Conservation (phyloP, 2,797 vertebrate genomes). For the Myripristis murdjan region DNA sequence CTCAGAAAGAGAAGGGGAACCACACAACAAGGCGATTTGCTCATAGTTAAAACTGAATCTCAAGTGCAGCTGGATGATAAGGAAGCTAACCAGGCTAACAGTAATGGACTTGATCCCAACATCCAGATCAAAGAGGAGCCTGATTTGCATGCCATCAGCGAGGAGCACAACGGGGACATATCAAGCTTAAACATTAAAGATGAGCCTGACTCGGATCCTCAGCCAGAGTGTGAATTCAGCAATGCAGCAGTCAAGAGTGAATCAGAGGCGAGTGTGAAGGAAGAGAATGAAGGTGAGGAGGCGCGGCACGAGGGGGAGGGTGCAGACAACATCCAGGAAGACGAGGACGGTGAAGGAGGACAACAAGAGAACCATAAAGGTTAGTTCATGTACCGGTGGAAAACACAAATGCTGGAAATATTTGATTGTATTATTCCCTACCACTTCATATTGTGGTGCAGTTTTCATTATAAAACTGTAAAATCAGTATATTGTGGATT, state of each 20-base stretch:
- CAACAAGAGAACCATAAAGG: slow-evolving; percentile 53
- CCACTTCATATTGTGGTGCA: too few species aligned
- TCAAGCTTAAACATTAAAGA: slow-evolving; percentile 61
- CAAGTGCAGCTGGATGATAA: slow-evolving; percentile 25
- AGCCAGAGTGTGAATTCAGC: slow-evolving; percentile 27
- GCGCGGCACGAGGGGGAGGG: slow-evolving; percentile 31
- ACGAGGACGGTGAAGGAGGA: slow-evolving; percentile 30
- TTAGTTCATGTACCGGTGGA: slow-evolving; percentile 17
- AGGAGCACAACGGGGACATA: slow-evolving; percentile 29
- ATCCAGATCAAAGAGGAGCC: slow-evolving; percentile 80
- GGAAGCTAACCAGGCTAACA: slow-evolving; percentile 8
- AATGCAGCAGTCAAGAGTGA: slow-evolving; percentile 71
- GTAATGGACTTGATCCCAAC: slow-evolving; percentile 32
- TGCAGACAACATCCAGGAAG: slow-evolving; percentile 9
- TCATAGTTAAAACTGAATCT: slow-evolving; percentile 50
- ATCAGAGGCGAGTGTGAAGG: slow-evolving; percentile 43
- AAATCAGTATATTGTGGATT: too few species aligned
- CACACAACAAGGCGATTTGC: slow-evolving; percentile 26
- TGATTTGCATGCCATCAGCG: slow-evolving; percentile 59
- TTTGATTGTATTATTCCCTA: too few species aligned
- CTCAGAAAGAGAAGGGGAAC: slow-evolving; percentile 34
- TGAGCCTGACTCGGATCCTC: slow-evolving; percentile 61
- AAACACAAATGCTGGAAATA: not conserved
- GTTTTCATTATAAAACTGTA: too few species aligned
- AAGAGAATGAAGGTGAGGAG: slow-evolving; percentile 63